A percentile compares a stretch with the other conserved stretches of the same genome.
These are phyloP conservation scores for Cosmopolites sordidus DNA, from an alignment of 2,888 invertebrate genomes.

Conservation along the genomic window DNA sequence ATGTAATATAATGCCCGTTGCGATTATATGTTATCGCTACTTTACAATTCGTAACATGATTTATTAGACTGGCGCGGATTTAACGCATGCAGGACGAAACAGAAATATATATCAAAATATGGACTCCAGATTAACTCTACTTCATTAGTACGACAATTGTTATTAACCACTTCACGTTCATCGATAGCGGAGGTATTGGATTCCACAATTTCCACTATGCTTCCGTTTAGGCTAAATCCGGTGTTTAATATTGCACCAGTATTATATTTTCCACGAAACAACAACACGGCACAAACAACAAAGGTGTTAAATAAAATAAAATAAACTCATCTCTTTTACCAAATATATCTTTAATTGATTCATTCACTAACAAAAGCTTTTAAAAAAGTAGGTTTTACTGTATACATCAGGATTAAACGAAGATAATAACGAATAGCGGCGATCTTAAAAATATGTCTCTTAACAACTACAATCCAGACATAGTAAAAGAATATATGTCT, in stretches of 20 bases:
- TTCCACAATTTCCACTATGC: slow-evolving; percentile 6
- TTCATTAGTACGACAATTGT: slow-evolving; percentile 10
- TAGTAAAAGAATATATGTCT: no score
- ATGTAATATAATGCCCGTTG: slow-evolving; percentile 1
- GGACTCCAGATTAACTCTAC: neutral
- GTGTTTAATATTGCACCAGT: neutral
- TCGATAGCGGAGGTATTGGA: slow-evolving; percentile 1
- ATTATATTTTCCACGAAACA: neutral
- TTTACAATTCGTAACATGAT: slow-evolving; percentile 7
- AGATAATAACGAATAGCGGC: no score
- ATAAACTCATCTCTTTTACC: no score
- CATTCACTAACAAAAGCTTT: no score
- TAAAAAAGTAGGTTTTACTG: no score
- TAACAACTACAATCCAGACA: no score
- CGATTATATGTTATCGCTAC: slow-evolving; percentile 5
- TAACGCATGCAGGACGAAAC: neutral
- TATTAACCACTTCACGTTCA: slow-evolving; percentile 11
- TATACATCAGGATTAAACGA: no score
- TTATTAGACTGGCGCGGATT: neutral
- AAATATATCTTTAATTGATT: no score
- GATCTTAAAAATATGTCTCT: no score
- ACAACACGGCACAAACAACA: neutral
- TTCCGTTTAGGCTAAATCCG: slow-evolving; percentile 1
- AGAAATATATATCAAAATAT: slow-evolving; percentile 1
- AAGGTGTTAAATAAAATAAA: neutral